Evolutionary conservation across 2,888 invertebrate species (phyloP), one percentile per base, ranked within the genome.

Genomic region (Ferrisia virgata): DNA sequence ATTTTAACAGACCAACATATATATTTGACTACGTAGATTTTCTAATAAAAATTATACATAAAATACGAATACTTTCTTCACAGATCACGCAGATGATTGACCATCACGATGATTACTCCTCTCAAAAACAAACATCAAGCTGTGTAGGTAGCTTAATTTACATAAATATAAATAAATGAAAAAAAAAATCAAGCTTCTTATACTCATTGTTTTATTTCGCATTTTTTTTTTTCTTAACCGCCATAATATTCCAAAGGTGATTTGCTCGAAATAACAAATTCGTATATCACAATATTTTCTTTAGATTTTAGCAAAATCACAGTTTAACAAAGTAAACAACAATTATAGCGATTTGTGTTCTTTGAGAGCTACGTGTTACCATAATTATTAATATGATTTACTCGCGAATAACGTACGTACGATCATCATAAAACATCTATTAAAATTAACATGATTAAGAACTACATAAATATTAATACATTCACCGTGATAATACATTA

Each of bases 231-330:
- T 76, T 25, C 53, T 36, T 76, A 36, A 36, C 72, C 72, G 72
- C 72, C 36, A 33, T 69, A 69, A 69, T 31, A 69, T 31, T 69
- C 31, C 31, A 28, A 13, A 36, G 28, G 72, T 36, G 72, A 76
- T 33, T 76, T 76, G 25, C 72, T 76, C 36, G 18, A 76, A 69
- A 33, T 36, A 76, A 72, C 72, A 76, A 76, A 33, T 33, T 36
- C 36, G 72, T 76, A 47, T 79, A n/a, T 43, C 47, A 43, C 33
- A 64, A 81, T 81, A 28, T 64, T 64, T 28, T 25, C 9, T 28
- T 28, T 8, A 53, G 64, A 64, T 64, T 64, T 80, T 64, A 64
- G 82, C 82, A 36, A 28, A 82, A 83, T 83, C 83, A 83, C 83
- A 83, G 83, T 69, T 83, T 83, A 83, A 40, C 72, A 64, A n/a